Evolutionary conservation across 2,888 invertebrate genomes (phyloP).

Genomic region (Hirtodrosophila confusa): DNA sequence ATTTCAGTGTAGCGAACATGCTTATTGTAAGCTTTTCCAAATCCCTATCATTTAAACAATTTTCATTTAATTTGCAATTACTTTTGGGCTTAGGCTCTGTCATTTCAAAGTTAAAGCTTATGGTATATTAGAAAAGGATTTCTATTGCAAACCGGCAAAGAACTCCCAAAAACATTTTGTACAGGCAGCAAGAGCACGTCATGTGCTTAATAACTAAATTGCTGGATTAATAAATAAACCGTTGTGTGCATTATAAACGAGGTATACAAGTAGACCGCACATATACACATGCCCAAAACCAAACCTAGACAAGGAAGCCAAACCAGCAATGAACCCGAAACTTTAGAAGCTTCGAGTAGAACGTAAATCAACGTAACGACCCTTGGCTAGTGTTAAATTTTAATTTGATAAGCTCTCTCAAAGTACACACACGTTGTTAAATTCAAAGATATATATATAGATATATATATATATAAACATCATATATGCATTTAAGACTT

Average conservation of each 20-base stretch:
- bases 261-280: conserved; percentile 11
- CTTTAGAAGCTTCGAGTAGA: conserved; percentile 13
- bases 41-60: conserved; percentile 6
- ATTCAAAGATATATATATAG: background rate
- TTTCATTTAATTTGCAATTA: conserved; percentile 69
- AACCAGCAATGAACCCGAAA: conserved; percentile 22
- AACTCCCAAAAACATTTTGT: background rate
- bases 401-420: conserved; percentile 38
- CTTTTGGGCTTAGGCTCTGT: conserved; percentile 52
- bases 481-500: background rate
- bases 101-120: conserved; percentile 23
- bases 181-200: conserved; percentile 1
- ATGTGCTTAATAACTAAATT: conserved; percentile 59
- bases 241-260: conserved; percentile 36
- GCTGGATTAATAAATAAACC: conserved; percentile 65
- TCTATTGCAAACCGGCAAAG: conserved; percentile 3
- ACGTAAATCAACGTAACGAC: conserved; percentile 40
- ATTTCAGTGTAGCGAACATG: background rate
- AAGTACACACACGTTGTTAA: conserved; percentile 6
- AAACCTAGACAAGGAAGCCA: background rate
- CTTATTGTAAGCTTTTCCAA: background rate
- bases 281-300: background rate
- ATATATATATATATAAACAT: no score
- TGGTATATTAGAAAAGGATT: conserved; percentile 23
- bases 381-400: conserved; percentile 40